Base-by-base conservation (phyloP, 2,797 vertebrate genomes). In the Clarias pachynema region DNA sequence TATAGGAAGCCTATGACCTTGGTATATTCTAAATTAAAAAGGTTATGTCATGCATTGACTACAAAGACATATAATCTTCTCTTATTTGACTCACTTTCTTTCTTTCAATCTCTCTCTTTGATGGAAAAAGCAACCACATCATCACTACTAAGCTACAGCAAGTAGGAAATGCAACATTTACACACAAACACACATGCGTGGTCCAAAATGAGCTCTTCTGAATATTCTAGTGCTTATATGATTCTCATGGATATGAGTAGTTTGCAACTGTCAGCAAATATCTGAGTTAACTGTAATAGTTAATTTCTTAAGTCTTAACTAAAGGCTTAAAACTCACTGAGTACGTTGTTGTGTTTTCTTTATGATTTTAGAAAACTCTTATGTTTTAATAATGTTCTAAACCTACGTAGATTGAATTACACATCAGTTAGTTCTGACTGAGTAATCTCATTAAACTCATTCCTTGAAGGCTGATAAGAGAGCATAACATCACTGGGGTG, bases 1-100 rank as follows among this genome's bases (percentile, higher is more conserved):
- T 93, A 92, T 92, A 91, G 89, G 90, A 89, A 87, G 92, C 87
- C 84, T 84, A 87, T 92, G 92, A 91, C 89, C 91, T 91, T 91
- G 88, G 60, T 81, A 79, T 89, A 85, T 88, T 89, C 89, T 91
- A 92, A 91, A 90, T 92, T 90, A 87, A 91, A 91, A 91, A 90
- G 87, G 90, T 91, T 92, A 92, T 90, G 91, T 92, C 91, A 92
- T 90, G 87, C 88, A 85, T 85, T 84, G 86, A 88, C 88, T 90
- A 89, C 85, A 88, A 89, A 90, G 90, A 88, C 89, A 88, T 91
- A 91, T 91, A 92, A 91, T 92, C 90, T 91, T 90, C 84, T 89
- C 86, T 77, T 60, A 73, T 86, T 90, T 44, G 82, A 83, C 84
- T 89, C 81, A 84, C 86, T 88, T 63, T 74, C 79, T 88, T 62